These are phyloP conservation scores for Drosophila baimaii DNA, from an alignment of 1,140 invertebrate genomes.

Conservation along the genomic window DNA sequence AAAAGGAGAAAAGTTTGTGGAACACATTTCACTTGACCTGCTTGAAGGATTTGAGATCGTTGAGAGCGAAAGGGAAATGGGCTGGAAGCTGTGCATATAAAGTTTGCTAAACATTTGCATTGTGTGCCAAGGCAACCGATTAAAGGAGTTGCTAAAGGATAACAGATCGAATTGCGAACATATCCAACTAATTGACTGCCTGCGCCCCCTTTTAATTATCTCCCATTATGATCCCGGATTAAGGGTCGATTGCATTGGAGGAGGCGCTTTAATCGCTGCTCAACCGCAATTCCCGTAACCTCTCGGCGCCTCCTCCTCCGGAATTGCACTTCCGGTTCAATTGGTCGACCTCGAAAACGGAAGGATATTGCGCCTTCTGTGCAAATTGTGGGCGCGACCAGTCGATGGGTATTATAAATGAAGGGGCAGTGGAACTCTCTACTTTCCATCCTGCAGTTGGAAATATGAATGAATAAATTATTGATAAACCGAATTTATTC, in stretches of 20 bases:
- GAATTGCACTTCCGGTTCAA: conserved; percentile 36
- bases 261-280: conserved; percentile 46
- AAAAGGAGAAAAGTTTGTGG: conserved; percentile 51
- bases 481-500: conserved; percentile 29
- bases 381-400: conserved; percentile 20
- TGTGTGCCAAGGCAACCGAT: conserved; percentile 40
- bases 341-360: conserved; percentile 29
- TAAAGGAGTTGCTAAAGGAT: not conserved
- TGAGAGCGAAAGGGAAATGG: conserved; percentile 43
- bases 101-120: conserved; percentile 47
- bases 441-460: not conserved
- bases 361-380: conserved; percentile 43
- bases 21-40: conserved; percentile 68
- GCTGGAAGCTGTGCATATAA: conserved; percentile 19
- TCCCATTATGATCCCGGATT: conserved; percentile 23
- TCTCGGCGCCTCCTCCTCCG: not conserved
- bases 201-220: conserved; percentile 33
- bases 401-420: conserved; percentile 26
- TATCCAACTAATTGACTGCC: conserved; percentile 12
- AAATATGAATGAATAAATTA: conserved; percentile 50
- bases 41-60: conserved; percentile 29
- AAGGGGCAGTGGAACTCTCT: not conserved
- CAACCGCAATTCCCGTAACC: conserved; percentile 16
- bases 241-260: conserved; percentile 38
- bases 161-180: conserved; percentile 4